phyloP scores from a whole-genome alignment of 2,113 vertebrate genomes.

The Martes martes region DNA sequence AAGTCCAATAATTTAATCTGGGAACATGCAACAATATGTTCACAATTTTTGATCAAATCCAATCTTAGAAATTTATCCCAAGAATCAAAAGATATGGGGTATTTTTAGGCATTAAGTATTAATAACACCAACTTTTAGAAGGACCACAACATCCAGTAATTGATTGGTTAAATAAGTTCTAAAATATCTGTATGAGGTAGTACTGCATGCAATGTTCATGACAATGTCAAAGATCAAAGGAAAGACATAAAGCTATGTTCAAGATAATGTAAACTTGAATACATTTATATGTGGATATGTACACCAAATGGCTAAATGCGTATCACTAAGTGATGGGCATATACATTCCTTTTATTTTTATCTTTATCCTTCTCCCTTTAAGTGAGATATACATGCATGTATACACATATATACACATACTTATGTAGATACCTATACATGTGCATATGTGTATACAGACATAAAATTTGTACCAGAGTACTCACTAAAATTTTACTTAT shows the following conservation, averaged over 20 bases:
- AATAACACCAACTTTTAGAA: not conserved
- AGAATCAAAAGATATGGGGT: not conserved
- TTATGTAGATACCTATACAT: not conserved
- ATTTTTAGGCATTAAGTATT: not conserved
- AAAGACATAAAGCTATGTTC: not conserved
- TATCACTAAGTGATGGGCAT: not conserved
- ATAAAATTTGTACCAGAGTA: not conserved
- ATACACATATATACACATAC: not conserved
- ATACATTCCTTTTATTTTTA: not conserved
- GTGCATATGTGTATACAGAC: rapidly evolving
- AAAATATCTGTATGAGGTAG: not conserved
- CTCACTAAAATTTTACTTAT: not conserved
- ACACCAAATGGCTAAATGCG: not conserved
- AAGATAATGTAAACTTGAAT: not conserved
- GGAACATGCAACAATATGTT: not conserved
- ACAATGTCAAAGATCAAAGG: not conserved
- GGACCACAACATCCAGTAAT: not conserved
- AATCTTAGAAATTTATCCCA: not conserved
- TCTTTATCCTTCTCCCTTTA: not conserved
- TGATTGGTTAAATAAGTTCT: not conserved
- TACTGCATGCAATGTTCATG: not conserved
- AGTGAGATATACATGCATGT: not conserved
- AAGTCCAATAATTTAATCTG: not conserved
- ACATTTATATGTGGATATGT: not conserved
- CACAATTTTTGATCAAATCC: not conserved